phyloP scores from a whole-genome alignment of 2,113 vertebrate genomes.

The Oxyruncus cristatus region DNA sequence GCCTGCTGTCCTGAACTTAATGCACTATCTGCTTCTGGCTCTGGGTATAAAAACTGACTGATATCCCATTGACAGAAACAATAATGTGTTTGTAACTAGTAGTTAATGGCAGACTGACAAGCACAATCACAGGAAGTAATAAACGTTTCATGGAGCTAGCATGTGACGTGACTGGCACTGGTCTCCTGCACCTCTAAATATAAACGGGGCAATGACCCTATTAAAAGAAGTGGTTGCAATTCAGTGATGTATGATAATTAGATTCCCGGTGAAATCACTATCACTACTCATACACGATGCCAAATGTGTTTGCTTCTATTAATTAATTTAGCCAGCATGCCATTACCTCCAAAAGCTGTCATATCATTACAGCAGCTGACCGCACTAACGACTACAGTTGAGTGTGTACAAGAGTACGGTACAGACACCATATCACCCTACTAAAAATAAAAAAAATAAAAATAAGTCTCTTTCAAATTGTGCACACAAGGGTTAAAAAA shows the following conservation, averaged over 20 bases:
- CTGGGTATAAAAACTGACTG: background rate
- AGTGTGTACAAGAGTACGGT: background rate
- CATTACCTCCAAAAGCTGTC: background rate
- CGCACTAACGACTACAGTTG: background rate
- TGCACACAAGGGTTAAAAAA: background rate
- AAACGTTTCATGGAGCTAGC: background rate
- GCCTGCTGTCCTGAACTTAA: background rate
- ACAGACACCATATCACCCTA: background rate
- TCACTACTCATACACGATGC: background rate
- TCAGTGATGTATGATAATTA: background rate
- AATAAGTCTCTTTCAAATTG: background rate
- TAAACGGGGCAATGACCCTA: rapidly evolving
- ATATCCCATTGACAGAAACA: background rate
- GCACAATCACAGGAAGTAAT: conserved; percentile 37
- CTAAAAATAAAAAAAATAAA: background rate
- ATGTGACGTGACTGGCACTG: background rate
- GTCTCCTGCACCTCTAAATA: background rate
- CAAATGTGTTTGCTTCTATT: background rate
- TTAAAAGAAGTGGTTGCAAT: background rate
- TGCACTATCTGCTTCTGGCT: background rate
- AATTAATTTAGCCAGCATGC: background rate
- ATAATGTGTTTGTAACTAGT: background rate
- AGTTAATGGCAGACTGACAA: background rate
- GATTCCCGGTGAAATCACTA: background rate
- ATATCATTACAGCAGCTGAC: background rate